Base-by-base conservation (phyloP, 1,140 invertebrate species). In the Drosophila neocordata region DNA sequence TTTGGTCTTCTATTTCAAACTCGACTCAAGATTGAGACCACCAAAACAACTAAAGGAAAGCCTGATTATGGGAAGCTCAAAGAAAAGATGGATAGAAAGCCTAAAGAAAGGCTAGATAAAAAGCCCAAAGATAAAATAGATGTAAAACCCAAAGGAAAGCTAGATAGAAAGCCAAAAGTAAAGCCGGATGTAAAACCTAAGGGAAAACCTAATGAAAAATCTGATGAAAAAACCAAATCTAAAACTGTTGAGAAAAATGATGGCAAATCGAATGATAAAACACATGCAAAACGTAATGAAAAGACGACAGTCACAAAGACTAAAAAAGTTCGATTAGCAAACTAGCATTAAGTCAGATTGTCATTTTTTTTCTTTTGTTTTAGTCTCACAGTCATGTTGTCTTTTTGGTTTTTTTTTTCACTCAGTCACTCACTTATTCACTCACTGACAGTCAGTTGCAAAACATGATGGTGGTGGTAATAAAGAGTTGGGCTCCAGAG, bases 401-500 rank as follows among this genome's bases (percentile, higher is more conserved):
- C 69, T 38, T 65, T 44, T 74, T 75, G 59, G 83, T 22, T 57
- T 0, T 48, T 41, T 41, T n/a, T n/a, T n/a, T 38, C 37, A n/a
- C 12, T 38, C 37, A 38, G 37, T 38, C 38, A 15, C 38, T 48
- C 15, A 48, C 7, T 18, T 48, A 48, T 48, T 48, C 41, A 20
- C 15, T 18, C 41, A 48, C 41, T 48, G 41, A 48, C 58, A 60
- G 20, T 41, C 57, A 37, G 35, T 5, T 37, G 18, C n/a, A 69
- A 15, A 48, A 18, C 41, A 48, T 20, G 27, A 31, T 31, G 27
- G 15, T 48, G 8, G 41, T 70, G 57, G 68, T 87, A 85, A 85
- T 85, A 85, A 85, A 85, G 74, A 66, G 70, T 67, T 53, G 65
- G 71, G 68, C 78, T 70, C 74, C 71, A 65, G 82, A 78, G 82